Evolutionary conservation across 2,888 invertebrate genomes (phyloP), one percentile per base, ranked within the genome.

Genomic region (Pyrgus malvae): DNA sequence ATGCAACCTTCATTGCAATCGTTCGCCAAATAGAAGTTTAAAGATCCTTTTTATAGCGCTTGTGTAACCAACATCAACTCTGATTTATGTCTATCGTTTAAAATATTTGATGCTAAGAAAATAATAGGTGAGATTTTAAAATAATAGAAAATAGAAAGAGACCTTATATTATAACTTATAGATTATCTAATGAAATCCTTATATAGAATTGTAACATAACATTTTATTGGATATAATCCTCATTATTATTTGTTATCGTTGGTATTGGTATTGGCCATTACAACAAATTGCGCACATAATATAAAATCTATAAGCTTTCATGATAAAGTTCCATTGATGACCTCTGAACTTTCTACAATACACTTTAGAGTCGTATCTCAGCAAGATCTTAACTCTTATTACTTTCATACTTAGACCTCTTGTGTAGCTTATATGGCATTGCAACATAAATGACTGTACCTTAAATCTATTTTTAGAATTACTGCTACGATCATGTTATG

Each of bases 1-100:
- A 64, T 66, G 68, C 64, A 69, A 63, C 60, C 46, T 59, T 41
- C 59, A 58, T 59, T 61, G 63, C 62, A 67, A 66, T 63, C 38
- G 53, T 23, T 53, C 38, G 38, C 38, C 45, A 46, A 53, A 53
- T 53, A 53, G 45, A 53, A 38, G 38, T 46, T 53, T 46, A 21
- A 14, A 46, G 38, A 45, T 46, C 53, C 45, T 51, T 46, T 37
- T 51, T 45, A 45, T 46, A 46, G 31, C 23, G 38, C 21, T 53
- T 46, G 38, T 53, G 45, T 46, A 45, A 51, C 17, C n/a, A 19
- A 44, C 17, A 44, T 35, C n/a, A 12, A 17, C 23, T 16, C 37
- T 25, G 21, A 27, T 12, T 37, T 37, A n/a, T 17, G n/a, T 7
- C 12, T 40, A 21, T 12, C 1, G 38, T 21, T 11, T 37, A n/a